phyloP scores from a whole-genome alignment of 2,113 vertebrate species.

The Rhegmatorhina hoffmannsi region DNA sequence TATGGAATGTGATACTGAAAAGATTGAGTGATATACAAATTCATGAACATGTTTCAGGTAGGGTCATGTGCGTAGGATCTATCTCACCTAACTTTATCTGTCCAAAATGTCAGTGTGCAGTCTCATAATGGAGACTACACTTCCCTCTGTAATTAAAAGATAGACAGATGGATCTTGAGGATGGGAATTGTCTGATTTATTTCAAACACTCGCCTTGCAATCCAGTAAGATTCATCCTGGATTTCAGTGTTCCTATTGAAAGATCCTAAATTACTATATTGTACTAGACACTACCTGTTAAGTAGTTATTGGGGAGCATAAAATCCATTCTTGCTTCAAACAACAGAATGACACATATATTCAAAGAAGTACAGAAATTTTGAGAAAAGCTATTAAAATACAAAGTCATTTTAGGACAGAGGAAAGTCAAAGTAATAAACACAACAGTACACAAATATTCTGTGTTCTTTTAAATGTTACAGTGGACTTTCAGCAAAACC shows the following conservation, averaged over 20 bases:
- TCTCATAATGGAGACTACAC: background rate
- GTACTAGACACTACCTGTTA: background rate
- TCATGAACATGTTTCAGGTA: background rate
- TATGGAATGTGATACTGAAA: background rate
- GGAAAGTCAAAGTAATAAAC: background rate
- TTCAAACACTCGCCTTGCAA: background rate
- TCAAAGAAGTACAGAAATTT: background rate
- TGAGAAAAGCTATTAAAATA: background rate
- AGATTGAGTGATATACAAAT: background rate
- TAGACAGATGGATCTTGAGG: background rate
- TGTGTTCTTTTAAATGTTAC: background rate
- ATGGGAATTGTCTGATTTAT: background rate
- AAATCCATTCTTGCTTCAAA: background rate
- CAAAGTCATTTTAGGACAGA: background rate
- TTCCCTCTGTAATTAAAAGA: background rate
- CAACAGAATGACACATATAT: background rate
- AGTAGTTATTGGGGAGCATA: background rate
- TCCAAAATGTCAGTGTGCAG: background rate
- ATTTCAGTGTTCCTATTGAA: background rate
- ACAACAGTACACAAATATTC: background rate
- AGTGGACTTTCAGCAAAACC: background rate
- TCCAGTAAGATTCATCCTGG: background rate
- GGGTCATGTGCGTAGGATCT: background rate
- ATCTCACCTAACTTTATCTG: conserved; percentile 14
- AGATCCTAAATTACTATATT: background rate